These are phyloP conservation scores for Chymomyza caudatula DNA, from an alignment of 2,888 invertebrate species.

Conservation along the genomic window DNA sequence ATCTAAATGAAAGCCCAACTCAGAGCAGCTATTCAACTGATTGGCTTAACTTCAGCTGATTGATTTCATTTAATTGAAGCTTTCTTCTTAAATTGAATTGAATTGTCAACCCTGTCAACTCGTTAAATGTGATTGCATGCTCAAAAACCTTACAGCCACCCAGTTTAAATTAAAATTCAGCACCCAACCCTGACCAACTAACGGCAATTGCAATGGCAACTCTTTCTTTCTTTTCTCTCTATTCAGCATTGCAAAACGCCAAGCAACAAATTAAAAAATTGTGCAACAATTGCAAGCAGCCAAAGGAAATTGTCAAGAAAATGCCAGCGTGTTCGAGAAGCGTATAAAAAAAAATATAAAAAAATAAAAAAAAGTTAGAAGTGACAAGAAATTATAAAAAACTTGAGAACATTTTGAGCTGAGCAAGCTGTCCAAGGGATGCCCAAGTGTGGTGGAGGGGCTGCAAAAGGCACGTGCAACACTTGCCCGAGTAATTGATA, in stretches of 20 bases:
- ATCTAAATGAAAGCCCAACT: neutral
- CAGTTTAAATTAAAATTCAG: neutral
- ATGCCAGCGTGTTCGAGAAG: slow-evolving; percentile 46
- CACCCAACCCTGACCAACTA: neutral
- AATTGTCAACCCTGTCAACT: neutral
- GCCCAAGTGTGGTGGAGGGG: slow-evolving; percentile 2
- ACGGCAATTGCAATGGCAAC: slow-evolving; percentile 22
- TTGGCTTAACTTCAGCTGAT: neutral
- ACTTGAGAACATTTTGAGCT: slow-evolving; percentile 51
- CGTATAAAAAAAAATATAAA: slow-evolving; percentile 25
- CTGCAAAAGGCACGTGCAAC: slow-evolving; percentile 59
- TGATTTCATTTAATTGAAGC: neutral
- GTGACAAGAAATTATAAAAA: slow-evolving; percentile 42
- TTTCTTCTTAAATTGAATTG: neutral
- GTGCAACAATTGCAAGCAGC: slow-evolving; percentile 67
- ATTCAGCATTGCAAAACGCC: slow-evolving; percentile 19
- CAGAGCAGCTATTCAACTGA: neutral
- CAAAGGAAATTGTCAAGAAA: slow-evolving; percentile 62
- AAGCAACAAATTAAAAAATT: slow-evolving; percentile 71
- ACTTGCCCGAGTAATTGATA: slow-evolving; percentile 71
- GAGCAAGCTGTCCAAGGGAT: slow-evolving; percentile 42
- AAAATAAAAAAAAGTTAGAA: slow-evolving; percentile 18
- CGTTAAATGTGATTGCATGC: neutral
- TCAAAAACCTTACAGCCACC: neutral
- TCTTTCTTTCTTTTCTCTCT: slow-evolving; percentile 28